Percentiles rank a stretch among this genome's conserved stretches.
These are phyloP conservation scores for Cheiracanthium punctorium DNA, from an alignment of 2,888 invertebrate genomes.

Conservation along the genomic window DNA sequence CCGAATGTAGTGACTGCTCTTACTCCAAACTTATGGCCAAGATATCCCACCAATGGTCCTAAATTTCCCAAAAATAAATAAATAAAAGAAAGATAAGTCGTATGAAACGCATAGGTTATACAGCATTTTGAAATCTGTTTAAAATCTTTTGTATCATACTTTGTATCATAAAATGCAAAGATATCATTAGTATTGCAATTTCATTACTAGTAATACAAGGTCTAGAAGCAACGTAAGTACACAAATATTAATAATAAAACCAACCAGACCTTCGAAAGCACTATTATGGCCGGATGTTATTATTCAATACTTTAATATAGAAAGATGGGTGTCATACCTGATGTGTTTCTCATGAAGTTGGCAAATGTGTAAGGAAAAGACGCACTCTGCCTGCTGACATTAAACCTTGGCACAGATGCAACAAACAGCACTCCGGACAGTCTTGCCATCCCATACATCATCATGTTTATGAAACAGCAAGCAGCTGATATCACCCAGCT, in stretches of 20 bases:
- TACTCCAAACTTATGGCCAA: constrained; percentile 42
- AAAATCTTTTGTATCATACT: too few species aligned
- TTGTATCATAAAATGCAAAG: too few species aligned
- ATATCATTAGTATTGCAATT: too few species aligned
- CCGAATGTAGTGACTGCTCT: constrained; percentile 53
- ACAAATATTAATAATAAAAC: too few species aligned
- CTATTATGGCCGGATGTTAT: too few species aligned
- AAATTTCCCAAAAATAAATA: too few species aligned
- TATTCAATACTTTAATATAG: too few species aligned
- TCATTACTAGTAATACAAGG: too few species aligned
- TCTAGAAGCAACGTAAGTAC: too few species aligned
- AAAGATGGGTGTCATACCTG: constrained; percentile 32
- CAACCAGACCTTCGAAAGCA: too few species aligned
- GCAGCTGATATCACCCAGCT: constrained; percentile 55
- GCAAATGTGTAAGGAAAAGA: constrained; percentile 58
- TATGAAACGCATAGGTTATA: background rate
- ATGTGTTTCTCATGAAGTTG: constrained; percentile 42
- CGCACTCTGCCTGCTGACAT: constrained; percentile 29
- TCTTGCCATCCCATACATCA: constrained; percentile 57
- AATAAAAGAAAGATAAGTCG: too few species aligned
- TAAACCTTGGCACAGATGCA: constrained; percentile 32
- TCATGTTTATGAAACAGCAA: constrained; percentile 58
- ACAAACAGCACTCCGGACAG: constrained; percentile 54
- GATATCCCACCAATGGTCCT: constrained; percentile 56
- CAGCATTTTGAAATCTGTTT: too few species aligned